phyloP scores from a whole-genome alignment of 2,888 invertebrate genomes.

The Ferrisia virgata region DNA sequence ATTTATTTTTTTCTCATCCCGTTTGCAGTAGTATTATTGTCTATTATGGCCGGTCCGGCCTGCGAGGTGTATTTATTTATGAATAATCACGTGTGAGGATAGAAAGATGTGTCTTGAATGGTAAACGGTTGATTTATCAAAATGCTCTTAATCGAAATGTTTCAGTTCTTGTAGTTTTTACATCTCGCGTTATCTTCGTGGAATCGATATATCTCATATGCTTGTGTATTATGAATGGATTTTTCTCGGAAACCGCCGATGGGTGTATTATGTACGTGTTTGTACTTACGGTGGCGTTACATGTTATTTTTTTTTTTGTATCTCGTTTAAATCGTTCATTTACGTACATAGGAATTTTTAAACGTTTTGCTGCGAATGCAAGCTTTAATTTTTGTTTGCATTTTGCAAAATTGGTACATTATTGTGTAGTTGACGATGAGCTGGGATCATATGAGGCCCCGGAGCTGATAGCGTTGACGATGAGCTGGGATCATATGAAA shows the following conservation, averaged over 20 bases:
- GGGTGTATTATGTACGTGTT: no score
- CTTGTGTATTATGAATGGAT: background rate
- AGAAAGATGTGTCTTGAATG: background rate
- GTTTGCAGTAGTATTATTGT: background rate
- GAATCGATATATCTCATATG: background rate
- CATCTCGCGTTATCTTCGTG: background rate
- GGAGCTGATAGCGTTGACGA: no score
- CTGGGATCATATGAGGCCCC: no score
- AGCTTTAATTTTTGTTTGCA: no score
- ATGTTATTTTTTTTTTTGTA: background rate
- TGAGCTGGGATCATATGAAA: no score
- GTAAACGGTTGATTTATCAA: background rate
- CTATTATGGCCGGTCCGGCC: background rate
- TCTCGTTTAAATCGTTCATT: no score
- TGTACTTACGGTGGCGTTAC: no score
- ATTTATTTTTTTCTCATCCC: background rate
- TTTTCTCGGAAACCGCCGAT: background rate
- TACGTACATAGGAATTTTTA: no score
- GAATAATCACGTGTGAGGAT: slow-evolving; percentile 14
- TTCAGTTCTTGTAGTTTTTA: background rate
- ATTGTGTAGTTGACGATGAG: no score
- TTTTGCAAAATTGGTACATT: no score
- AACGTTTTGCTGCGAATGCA: no score
- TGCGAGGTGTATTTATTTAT: background rate
- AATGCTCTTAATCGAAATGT: background rate